Percentiles rank a stretch among this genome's conserved stretches.
Conservation (phyloP, 1,140 invertebrate genomes). For the Ceratina japonica region DNA sequence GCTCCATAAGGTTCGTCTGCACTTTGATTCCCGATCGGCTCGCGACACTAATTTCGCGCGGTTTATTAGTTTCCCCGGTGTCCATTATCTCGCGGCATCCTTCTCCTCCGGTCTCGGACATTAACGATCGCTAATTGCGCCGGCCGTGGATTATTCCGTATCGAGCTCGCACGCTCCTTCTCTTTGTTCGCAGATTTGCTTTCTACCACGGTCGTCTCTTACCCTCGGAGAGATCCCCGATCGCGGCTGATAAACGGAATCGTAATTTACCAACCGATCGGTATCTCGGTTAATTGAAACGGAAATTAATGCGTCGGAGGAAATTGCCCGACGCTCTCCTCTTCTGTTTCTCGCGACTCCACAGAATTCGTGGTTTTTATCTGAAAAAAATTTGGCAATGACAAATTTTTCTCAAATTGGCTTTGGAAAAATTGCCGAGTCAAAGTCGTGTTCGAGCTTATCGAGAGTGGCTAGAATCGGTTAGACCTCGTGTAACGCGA, state of each 20-base stretch:
- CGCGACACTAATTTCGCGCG: conserved; percentile 33
- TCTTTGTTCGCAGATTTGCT: neutral
- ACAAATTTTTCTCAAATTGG: no score
- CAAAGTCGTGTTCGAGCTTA: no score
- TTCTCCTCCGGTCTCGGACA: neutral
- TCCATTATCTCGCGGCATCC: conserved; percentile 38
- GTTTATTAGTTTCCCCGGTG: conserved; percentile 44
- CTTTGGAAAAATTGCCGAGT: no score
- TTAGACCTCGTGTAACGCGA: neutral
- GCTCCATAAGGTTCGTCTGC: conserved; percentile 23
- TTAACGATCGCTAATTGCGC: conserved; percentile 42
- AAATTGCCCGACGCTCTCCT: neutral
- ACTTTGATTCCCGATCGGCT: conserved; percentile 20
- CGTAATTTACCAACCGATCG: conserved; percentile 18
- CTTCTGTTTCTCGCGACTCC: neutral
- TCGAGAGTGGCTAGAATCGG: no score
- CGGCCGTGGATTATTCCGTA: conserved; percentile 15
- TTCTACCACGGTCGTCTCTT: neutral
- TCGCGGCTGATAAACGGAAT: conserved; percentile 24
- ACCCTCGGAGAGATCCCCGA: conserved; percentile 6
- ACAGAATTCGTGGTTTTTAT: neutral
- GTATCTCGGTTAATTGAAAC: conserved; percentile 30
- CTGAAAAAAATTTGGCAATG: no score
- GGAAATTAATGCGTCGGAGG: conserved; percentile 19
- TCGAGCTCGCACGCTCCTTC: neutral